Base-by-base conservation (phyloP, 2,888 invertebrate species). In the Sphaeridia pumilis region DNA sequence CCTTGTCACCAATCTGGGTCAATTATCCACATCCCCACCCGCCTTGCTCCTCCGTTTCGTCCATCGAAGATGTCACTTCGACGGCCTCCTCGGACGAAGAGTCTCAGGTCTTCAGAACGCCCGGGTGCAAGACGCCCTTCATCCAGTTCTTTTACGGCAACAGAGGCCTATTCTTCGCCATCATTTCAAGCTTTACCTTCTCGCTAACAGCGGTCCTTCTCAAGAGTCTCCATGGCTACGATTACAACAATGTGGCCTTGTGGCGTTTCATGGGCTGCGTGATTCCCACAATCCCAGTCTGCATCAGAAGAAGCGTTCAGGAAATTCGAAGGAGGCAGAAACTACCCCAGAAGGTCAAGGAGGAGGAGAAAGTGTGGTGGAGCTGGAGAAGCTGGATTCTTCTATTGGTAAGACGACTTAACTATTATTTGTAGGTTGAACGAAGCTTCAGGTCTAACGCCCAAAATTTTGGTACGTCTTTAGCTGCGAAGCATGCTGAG, bases 241-340 rank as follows among this genome's bases (percentile, higher is more conserved):
- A 61, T 48, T 59, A 61, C 2, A 57, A 61, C 24, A 59, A 56
- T 5, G 51, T 64, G 28, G 60, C 60, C 5, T 42, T 64, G 10
- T 64, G 62, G 55, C 44, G 64, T 27, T 64, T 57, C 49, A 60
- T 62, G 50, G 64, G 64, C 21, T 59, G 57, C 12, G 43, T 64
- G 2, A 21, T 60, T 2, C 64, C 64, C 1, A 44, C 54, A 10
- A 44, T 62, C 21, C 55, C 55, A 20, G 42, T 58, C 24, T 52
- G 59, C 3, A 17, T 51, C 10, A 17, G 31, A 35, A 26, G 49
- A 26, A 20, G 27, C 20, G 10, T 27, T 26, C 12, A n/a, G 10
- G 21, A 42, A 41, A 17, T 20, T 21, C 4, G 12, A 20, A 1
- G 41, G 42, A 26, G 42, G 24, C 20, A 12, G 24, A n/a, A 22